Conservation (phyloP, 1,140 invertebrate species). For the Drosophila suzukii region DNA sequence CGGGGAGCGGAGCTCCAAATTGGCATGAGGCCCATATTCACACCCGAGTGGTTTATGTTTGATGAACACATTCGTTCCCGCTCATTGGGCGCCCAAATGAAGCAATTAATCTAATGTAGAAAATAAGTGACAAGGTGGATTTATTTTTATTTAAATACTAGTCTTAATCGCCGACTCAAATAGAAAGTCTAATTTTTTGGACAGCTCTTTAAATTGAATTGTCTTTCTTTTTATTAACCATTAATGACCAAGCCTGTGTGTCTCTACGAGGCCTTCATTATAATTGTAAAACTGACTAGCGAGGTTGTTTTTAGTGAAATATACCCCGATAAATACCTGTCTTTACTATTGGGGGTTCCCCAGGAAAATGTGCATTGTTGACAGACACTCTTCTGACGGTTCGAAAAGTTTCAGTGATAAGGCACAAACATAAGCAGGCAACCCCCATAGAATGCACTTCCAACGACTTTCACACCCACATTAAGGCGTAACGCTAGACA, state of each 20-base stretch:
- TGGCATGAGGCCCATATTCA: constrained; percentile 54
- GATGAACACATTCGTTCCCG: constrained; percentile 51
- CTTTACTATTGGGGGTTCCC: constrained; percentile 16
- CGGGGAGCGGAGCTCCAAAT: constrained; percentile 29
- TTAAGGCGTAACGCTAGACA: constrained; percentile 50
- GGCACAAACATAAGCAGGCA: constrained; percentile 17
- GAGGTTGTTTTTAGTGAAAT: constrained; percentile 13
- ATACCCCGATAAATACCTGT: constrained; percentile 14
- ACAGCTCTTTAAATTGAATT: background rate
- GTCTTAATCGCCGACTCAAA: background rate
- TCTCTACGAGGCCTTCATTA: background rate
- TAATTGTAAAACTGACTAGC: constrained; percentile 5
- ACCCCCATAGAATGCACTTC: constrained; percentile 16
- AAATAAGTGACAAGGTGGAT: constrained; percentile 15
- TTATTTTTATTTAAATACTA: constrained; percentile 9
- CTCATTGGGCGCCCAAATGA: constrained; percentile 35
- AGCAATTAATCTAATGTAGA: constrained; percentile 23
- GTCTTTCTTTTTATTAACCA: background rate
- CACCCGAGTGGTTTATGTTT: constrained; percentile 39
- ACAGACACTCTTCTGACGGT: constrained; percentile 1
- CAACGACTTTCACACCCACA: constrained; percentile 50
- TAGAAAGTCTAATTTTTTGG: background rate
- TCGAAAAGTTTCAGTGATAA: constrained; percentile 3
- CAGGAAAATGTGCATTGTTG: constrained; percentile 1
- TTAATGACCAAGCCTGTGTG: background rate